Percentiles rank a stretch among this genome's conserved stretches.
phyloP scores from a whole-genome alignment of 2,113 vertebrate species.

The Apodemus sylvaticus region DNA sequence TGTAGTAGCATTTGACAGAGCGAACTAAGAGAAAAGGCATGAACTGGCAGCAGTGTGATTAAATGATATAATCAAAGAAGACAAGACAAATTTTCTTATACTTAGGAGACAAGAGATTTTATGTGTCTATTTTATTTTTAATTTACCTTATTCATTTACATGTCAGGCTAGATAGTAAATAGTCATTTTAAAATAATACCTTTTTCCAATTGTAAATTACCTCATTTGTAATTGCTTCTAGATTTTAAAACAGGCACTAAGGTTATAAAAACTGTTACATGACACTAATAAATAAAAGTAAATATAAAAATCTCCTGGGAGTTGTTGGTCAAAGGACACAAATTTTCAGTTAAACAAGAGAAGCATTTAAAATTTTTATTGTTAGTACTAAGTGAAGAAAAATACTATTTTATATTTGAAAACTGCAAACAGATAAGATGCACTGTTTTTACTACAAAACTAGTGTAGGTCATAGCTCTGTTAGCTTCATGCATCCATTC shows the following conservation, averaged over 20 bases:
- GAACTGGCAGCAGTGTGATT: neutral
- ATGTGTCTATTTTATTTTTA: neutral
- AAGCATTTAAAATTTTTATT: neutral
- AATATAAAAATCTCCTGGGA: conserved; percentile 3
- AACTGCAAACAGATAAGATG: neutral
- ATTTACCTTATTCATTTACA: conserved; percentile 43
- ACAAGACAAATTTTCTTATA: conserved; percentile 26
- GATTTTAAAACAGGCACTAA: conserved; percentile 37
- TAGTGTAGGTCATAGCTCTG: neutral
- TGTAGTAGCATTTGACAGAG: neutral
- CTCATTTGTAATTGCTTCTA: conserved; percentile 28
- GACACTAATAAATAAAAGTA: conserved; percentile 7
- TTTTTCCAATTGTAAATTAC: conserved; percentile 9
- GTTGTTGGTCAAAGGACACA: neutral
- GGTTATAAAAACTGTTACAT: conserved; percentile 42
- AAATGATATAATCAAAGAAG: conserved; percentile 11
- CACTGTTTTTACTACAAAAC: neutral
- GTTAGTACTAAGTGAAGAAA: neutral
- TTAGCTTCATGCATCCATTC: neutral
- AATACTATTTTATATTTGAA: neutral
- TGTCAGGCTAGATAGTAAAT: conserved; percentile 24
- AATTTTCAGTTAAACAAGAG: neutral
- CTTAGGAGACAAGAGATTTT: neutral
- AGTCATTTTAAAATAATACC: conserved; percentile 14
- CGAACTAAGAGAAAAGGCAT: neutral